A percentile compares a stretch with the other conserved stretches of the same genome.
phyloP scores from a whole-genome alignment of 2,797 vertebrate species.

The Danio albolineatus region DNA sequence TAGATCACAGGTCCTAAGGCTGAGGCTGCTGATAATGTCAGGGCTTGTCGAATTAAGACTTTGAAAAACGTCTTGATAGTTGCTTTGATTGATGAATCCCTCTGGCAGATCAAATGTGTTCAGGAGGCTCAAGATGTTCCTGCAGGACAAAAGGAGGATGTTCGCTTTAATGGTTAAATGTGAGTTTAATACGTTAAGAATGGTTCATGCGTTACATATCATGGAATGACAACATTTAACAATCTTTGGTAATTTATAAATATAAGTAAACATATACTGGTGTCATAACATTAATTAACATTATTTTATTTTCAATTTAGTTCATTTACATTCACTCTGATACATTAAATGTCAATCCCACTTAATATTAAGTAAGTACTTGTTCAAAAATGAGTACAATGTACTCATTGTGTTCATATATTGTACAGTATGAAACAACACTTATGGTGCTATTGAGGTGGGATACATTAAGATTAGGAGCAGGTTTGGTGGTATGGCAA shows the following conservation, averaged over 20 bases:
- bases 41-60: slow-evolving; percentile 74
- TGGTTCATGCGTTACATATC: neutral
- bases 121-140: slow-evolving; percentile 87
- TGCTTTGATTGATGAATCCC: slow-evolving; percentile 78
- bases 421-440: too few species aligned
- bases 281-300: too few species aligned
- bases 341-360: too few species aligned
- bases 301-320: too few species aligned
- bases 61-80: slow-evolving; percentile 76
- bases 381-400: too few species aligned
- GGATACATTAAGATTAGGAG: too few species aligned
- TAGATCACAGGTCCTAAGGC: slow-evolving; percentile 82
- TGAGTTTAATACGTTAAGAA: neutral
- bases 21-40: slow-evolving; percentile 64
- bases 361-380: too few species aligned
- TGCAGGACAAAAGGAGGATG: slow-evolving; percentile 56
- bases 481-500: too few species aligned
- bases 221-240: neutral
- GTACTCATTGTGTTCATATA: too few species aligned
- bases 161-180: neutral
- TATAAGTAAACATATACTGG: neutral
- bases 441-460: too few species aligned
- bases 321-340: too few species aligned
- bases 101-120: slow-evolving; percentile 88
- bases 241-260: neutral